Base-by-base conservation (phyloP, 2,888 invertebrate species). In the Coecobrya sp. region DNA sequence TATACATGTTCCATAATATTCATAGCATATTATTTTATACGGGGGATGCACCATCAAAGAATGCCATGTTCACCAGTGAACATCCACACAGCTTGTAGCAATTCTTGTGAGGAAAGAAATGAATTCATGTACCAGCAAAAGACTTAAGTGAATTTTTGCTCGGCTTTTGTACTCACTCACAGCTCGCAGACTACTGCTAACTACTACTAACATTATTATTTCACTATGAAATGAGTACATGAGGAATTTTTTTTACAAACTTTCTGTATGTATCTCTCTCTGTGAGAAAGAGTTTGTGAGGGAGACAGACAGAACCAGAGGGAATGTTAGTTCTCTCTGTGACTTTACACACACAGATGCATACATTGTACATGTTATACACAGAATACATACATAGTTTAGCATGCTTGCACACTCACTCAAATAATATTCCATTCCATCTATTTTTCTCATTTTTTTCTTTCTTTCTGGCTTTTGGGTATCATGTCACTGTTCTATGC, bases 321-420 rank as follows among this genome's bases (percentile, higher is more conserved):
- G 36, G 62, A 87, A 87, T 79, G 76, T 87, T 87, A 59, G 76
- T 59, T 86, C n/a, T 16, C 30, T 73, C 42, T 62, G 4, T 52
- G 27, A 45, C 62, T 65, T 36, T 30, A 70, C 36, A 30, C 22
- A 70, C 36, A n/a, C 36, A 11, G 36, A 62, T 13, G 30, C 65
- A 30, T 13, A 36, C 7, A n/a, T 30, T 76, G 19, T 79, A 59
- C 45, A n/a, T n/a, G n/a, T 5, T 42, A 79, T 22, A 36, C 22
- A 82, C n/a, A 55, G 25, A 7, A 52, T 25, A 79, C 16, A 79
- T 52, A 79, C 52, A 7, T 19, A 42, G 45, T 30, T 25, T 25
- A 10, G 22, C 49, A 45, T 68, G 30, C 68, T 42, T 45, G n/a
- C 19, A 73, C 22, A 45, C n/a, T n/a, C 45, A 22, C 76, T 27